Percentiles rank a stretch among this genome's conserved stretches.
These are phyloP conservation scores for Hyphantria cunea DNA, from an alignment of 1,140 invertebrate species.

Conservation along the genomic window DNA sequence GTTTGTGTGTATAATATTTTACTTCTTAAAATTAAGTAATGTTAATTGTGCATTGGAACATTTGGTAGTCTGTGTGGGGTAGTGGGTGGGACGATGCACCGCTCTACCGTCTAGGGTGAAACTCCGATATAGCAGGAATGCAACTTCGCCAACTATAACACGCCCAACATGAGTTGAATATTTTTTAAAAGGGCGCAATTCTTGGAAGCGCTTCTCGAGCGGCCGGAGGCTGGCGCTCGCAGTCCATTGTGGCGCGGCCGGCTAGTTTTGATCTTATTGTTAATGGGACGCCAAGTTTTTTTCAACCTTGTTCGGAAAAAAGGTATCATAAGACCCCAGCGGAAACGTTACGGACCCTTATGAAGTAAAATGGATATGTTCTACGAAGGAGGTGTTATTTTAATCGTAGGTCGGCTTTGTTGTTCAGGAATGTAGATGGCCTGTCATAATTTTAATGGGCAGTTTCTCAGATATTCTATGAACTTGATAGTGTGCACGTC, in stretches of 20 bases:
- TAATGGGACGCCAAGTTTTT: conserved; percentile 80
- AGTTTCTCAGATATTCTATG: conserved; percentile 62
- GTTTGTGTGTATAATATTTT: no score
- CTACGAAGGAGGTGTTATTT: conserved; percentile 79
- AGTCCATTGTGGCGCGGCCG: conserved; percentile 73
- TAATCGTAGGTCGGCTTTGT: conserved; percentile 77
- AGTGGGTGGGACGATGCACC: conserved; percentile 3
- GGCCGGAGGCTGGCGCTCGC: conserved; percentile 75
- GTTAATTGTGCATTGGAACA: no score
- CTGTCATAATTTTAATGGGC: conserved; percentile 78
- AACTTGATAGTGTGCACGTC: conserved; percentile 51
- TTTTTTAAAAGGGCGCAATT: conserved; percentile 75
- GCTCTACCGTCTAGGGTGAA: conserved; percentile 25
- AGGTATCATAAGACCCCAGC: conserved; percentile 75
- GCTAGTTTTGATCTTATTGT: conserved; percentile 81
- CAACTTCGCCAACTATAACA: conserved; percentile 66
- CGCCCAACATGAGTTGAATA: conserved; percentile 73
- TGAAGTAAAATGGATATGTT: conserved; percentile 78
- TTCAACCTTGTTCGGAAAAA: conserved; percentile 69
- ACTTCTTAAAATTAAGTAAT: no score
- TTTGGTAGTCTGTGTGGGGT: no score
- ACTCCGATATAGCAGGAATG: conserved; percentile 46
- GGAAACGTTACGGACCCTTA: conserved; percentile 77
- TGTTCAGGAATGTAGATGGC: conserved; percentile 78
- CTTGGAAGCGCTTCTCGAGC: conserved; percentile 69